These are phyloP conservation scores for Pangasius macronema DNA, from an alignment of 2,797 vertebrate genomes.

Conservation along the genomic window DNA sequence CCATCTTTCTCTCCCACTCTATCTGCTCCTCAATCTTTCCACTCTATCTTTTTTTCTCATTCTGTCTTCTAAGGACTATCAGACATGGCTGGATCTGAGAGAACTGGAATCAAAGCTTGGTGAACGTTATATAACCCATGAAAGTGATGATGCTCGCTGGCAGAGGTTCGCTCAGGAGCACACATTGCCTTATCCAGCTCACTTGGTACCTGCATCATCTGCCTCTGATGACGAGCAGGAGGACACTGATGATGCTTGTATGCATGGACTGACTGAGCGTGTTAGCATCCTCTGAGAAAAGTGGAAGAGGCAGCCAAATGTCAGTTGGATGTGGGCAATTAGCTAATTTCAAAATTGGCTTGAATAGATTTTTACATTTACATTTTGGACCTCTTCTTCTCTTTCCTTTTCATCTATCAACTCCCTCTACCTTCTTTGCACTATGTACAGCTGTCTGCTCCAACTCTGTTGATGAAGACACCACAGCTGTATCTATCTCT, in stretches of 20 bases:
- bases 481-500: neutral
- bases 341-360: neutral
- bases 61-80: slow-evolving; percentile 77
- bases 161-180: slow-evolving; percentile 79
- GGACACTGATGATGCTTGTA: slow-evolving; percentile 71
- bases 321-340: neutral
- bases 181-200: slow-evolving; percentile 73
- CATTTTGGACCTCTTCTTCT: neutral
- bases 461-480: neutral
- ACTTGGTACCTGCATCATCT: slow-evolving; percentile 68
- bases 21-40: neutral
- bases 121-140: slow-evolving; percentile 87
- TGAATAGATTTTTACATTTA: neutral
- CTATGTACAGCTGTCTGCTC: neutral
- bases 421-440: neutral
- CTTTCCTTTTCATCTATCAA: neutral
- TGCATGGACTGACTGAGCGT: slow-evolving; percentile 85
- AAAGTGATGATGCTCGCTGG: slow-evolving; percentile 88
- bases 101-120: slow-evolving; percentile 84
- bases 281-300: slow-evolving; percentile 84
- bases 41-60: neutral
- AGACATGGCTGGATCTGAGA: slow-evolving; percentile 86
- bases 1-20: no score
- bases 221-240: slow-evolving; percentile 69
- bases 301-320: neutral